Evolutionary conservation across 64 coral and sea anemone species (phyloP).

Genomic region (Stylophora pistillata): DNA sequence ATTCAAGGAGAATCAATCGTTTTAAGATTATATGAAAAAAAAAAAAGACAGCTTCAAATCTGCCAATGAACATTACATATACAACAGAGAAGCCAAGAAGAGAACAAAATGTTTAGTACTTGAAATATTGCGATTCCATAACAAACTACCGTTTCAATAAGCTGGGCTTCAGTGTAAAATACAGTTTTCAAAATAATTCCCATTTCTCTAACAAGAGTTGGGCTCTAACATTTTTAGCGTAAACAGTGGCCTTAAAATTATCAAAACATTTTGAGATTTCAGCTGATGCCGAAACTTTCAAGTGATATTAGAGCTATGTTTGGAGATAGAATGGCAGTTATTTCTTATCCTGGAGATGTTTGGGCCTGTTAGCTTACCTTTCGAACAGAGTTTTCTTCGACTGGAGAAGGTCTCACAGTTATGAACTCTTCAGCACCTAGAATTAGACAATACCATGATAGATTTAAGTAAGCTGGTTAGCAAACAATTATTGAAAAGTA

Average conservation of each 20-base stretch:
- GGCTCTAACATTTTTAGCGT: too few species aligned
- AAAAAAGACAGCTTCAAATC: neutral
- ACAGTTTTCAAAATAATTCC: too few species aligned
- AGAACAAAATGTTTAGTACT: too few species aligned
- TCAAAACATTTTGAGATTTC: neutral
- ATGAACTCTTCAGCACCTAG: neutral
- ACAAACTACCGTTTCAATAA: too few species aligned
- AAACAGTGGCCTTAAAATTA: too few species aligned
- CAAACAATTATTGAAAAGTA: neutral
- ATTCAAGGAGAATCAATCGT: neutral
- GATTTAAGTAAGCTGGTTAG: neutral
- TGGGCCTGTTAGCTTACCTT: neutral
- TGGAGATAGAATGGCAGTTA: neutral
- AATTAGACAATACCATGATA: neutral
- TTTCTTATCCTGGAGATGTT: neutral
- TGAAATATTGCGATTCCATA: too few species aligned
- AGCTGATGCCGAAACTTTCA: neutral
- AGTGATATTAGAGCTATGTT: neutral
- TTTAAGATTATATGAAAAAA: neutral
- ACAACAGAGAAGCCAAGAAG: too few species aligned
- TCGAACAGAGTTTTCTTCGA: conserved; percentile 5
- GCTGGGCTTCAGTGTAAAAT: too few species aligned
- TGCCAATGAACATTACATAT: too few species aligned
- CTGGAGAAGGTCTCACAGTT: neutral
- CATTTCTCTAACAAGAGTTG: too few species aligned